These are phyloP conservation scores for Palythoa grandis DNA, from an alignment of 92 coral and sea anemone genomes.

Conservation along the genomic window DNA sequence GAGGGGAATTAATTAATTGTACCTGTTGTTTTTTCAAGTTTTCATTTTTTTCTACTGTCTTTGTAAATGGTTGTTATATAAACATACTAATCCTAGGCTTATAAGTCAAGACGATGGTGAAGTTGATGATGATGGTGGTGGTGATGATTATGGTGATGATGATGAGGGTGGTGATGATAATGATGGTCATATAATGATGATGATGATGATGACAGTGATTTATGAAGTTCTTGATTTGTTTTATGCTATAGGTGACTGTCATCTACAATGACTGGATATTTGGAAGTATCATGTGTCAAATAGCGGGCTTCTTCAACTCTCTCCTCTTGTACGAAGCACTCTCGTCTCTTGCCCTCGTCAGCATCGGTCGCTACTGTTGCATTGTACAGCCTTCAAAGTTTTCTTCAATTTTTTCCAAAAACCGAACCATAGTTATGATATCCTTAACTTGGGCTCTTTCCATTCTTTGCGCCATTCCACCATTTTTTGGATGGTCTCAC, in stretches of 20 bases:
- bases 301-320: conserved; percentile 78
- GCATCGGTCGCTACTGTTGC: conserved; percentile 80
- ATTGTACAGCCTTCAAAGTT: conserved; percentile 77
- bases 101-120: neutral
- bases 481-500: conserved; percentile 71
- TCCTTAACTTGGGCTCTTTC: conserved; percentile 73
- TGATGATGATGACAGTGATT: neutral
- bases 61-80: too few relatives aligned
- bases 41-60: too few relatives aligned
- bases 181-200: neutral
- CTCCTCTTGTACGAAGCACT: conserved; percentile 79
- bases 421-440: conserved; percentile 66
- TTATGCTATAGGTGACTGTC: conserved; percentile 31
- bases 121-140: neutral
- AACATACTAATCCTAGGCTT: too few relatives aligned
- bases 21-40: too few relatives aligned
- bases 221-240: neutral
- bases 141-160: neutral
- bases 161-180: neutral
- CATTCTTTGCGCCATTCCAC: conserved; percentile 71
- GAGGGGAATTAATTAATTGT: too few relatives aligned
- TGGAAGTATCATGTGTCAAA: conserved; percentile 56
- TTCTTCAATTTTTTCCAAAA: conserved; percentile 68
- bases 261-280: conserved; percentile 55
- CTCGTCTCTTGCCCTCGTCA: conserved; percentile 78